Evolutionary conservation across 2,797 vertebrate genomes (phyloP).

Genomic region (Serranus cabrilla): DNA sequence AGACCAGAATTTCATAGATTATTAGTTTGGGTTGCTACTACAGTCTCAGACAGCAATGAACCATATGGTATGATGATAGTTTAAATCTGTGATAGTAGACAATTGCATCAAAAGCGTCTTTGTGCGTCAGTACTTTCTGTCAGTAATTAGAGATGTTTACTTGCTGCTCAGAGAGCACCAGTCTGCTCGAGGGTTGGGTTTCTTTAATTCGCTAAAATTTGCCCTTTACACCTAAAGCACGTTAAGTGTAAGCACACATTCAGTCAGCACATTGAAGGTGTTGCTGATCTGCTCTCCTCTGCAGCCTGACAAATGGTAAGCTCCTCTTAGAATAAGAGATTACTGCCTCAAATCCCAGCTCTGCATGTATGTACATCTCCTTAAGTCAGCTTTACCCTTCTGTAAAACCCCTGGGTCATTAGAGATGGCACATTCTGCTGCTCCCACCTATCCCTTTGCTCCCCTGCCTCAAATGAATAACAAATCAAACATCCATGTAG

Average conservation of each 20-base stretch:
- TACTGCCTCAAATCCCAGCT: slow-evolving; percentile 82
- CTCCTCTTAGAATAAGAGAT: slow-evolving; percentile 78
- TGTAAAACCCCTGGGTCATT: slow-evolving; percentile 77
- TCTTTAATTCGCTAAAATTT: slow-evolving; percentile 12
- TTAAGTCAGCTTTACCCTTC: slow-evolving; percentile 78
- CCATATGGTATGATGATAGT: background rate
- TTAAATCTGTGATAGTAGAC: background rate
- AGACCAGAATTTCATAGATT: background rate
- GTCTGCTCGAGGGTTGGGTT: background rate
- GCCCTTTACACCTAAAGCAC: slow-evolving; percentile 15
- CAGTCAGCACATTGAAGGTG: slow-evolving; percentile 49
- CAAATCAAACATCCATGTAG: slow-evolving; percentile 11
- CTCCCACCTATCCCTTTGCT: slow-evolving; percentile 1
- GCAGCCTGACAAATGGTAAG: slow-evolving; percentile 78
- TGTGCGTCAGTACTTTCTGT: background rate
- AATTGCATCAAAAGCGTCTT: background rate
- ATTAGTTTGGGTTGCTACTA: background rate
- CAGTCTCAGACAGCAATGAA: background rate
- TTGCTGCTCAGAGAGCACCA: background rate
- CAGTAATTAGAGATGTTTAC: background rate
- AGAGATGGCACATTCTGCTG: slow-evolving; percentile 53
- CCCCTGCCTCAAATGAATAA: slow-evolving; percentile 12
- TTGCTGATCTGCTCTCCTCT: slow-evolving; percentile 64
- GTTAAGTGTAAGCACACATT: slow-evolving; percentile 23
- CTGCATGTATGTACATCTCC: slow-evolving; percentile 79